Percentiles rank a stretch among this genome's conserved stretches.
These are phyloP conservation scores for Crotalus helleri DNA, from an alignment of 2,113 vertebrate genomes.

Conservation along the genomic window DNA sequence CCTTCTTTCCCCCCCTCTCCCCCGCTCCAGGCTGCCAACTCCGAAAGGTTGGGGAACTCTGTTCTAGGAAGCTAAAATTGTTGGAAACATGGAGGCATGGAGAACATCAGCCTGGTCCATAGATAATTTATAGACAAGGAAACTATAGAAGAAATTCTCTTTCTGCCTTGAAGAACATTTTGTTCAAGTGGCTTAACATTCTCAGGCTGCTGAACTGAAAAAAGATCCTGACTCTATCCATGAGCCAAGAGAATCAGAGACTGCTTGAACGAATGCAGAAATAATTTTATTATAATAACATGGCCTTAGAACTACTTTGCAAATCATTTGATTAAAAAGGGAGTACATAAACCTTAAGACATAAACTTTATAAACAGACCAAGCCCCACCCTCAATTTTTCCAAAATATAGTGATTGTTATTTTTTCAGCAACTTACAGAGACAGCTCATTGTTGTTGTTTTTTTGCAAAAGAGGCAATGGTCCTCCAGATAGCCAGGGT, in stretches of 20 bases:
- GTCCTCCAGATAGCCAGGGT: background rate
- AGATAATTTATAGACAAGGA: background rate
- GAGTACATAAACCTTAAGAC: background rate
- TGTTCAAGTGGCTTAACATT: background rate
- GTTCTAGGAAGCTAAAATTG: background rate
- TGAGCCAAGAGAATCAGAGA: no score
- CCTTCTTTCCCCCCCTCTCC: no score
- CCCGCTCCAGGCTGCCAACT: no score
- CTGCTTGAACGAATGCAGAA: background rate
- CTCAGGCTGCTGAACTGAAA: background rate
- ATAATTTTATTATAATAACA: background rate
- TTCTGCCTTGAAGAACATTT: background rate
- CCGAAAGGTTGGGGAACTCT: no score
- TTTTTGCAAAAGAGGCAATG: constrained; percentile 11
- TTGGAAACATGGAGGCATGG: background rate
- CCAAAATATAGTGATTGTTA: background rate
- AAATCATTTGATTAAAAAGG: background rate
- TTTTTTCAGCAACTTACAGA: background rate
- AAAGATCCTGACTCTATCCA: background rate
- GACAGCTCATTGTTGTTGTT: background rate
- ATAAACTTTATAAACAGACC: background rate
- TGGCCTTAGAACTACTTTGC: background rate
- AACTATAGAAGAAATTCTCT: background rate
- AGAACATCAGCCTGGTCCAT: background rate
- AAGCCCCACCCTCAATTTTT: no score